Evolutionary conservation across 2,797 vertebrate genomes (phyloP), one percentile per base, ranked within the genome.

Genomic region (Brachyrhaphis roseni): DNA sequence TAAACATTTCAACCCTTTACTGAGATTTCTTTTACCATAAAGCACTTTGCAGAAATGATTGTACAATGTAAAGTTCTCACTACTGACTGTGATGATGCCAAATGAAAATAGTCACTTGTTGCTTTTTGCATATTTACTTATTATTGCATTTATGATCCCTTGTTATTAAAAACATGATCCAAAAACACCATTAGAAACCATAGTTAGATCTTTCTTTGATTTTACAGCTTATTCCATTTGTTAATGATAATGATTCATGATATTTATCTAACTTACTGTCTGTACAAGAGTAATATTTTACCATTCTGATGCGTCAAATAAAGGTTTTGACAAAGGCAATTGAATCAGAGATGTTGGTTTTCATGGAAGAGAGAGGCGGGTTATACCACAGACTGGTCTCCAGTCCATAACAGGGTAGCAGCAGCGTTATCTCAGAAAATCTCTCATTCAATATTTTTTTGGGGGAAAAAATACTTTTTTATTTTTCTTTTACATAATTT

Each of bases 31-130:
- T 79, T 88, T 75, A 89, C 90, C 90, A 92, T 90, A 88, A 89
- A 85, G 94, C 93, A 94, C 93, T 95, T 95, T 95, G 90, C 89
- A 91, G 87, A 93, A 91, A 93, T 93, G 93, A 95, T 94, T 94
- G 94, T 95, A 93, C 78, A 85, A 90, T 84, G 68, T 80, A 78
- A 92, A 62, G 84, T 90, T 93, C 93, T 91, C 92, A 93, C 86
- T 80, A 53, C 83, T 78, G 81, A 93, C 91, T 93, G 92, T 92
- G 91, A 93, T 85, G 89, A 94, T 94, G 94, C 94, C 92, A 94
- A 95, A 94, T 90, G 85, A 86, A 89, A 91, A 91, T 83, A 87
- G 79, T 88, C 43, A 92, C 82, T 90, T 72, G 92, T 88, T 73
- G 82, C 85, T 88, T 78, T 92, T 88, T 91, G 89, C 89, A 85